Conservation (phyloP, 2,888 invertebrate species). For the Muschampia plurimacula region DNA sequence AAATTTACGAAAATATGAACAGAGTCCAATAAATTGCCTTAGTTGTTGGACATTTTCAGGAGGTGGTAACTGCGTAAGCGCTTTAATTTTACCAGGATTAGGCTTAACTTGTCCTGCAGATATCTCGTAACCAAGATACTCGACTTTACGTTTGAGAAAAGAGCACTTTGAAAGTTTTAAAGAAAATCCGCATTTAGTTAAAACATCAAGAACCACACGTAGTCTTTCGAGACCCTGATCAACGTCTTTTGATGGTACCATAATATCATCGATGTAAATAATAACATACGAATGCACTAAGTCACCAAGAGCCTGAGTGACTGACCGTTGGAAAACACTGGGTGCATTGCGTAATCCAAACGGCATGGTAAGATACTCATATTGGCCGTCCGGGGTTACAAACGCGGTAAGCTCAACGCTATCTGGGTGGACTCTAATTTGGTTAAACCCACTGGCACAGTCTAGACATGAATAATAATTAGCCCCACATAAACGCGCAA, state of each 20-base stretch:
- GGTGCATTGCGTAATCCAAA: not conserved
- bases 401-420: not conserved
- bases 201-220: constrained; percentile 10
- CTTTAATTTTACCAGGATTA: constrained; percentile 47
- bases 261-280: constrained; percentile 18
- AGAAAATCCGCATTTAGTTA: constrained; percentile 42
- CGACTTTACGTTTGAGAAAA: constrained; percentile 38
- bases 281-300: constrained; percentile 6
- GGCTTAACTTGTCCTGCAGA: constrained; percentile 44
- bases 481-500: not conserved
- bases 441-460: not conserved
- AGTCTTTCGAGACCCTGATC: constrained; percentile 12
- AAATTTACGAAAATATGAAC: constrained; percentile 34
- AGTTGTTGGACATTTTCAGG: constrained; percentile 24
- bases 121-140: constrained; percentile 46
- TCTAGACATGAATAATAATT: constrained; percentile 2
- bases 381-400: not conserved
- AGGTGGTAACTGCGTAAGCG: constrained; percentile 27
- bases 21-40: constrained; percentile 43
- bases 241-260: constrained; percentile 7
- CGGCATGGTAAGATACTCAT: not conserved
- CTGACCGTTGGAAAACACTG: constrained; percentile 12
- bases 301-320: constrained; percentile 1
- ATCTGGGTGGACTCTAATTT: not conserved
- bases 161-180: constrained; percentile 41